These are phyloP conservation scores for Portevinia maculata DNA, from an alignment of 2,888 invertebrate species.

Conservation along the genomic window DNA sequence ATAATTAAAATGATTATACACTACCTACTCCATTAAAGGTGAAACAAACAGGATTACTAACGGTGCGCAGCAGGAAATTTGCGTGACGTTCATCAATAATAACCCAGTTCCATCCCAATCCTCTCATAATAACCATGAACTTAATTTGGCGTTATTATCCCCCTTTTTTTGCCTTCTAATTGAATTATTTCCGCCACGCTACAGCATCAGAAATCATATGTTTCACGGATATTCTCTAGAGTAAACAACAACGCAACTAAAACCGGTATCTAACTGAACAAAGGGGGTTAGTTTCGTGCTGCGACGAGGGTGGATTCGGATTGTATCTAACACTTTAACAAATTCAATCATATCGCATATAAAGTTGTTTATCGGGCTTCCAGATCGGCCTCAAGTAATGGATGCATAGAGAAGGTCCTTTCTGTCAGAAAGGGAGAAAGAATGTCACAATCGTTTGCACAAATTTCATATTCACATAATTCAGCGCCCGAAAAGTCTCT, in stretches of 20 bases:
- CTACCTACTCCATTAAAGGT: constrained; percentile 45
- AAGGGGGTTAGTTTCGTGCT: constrained; percentile 25
- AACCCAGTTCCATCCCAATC: no score
- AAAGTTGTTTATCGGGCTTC: constrained; percentile 64
- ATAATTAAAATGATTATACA: constrained; percentile 73
- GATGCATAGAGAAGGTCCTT: constrained; percentile 37
- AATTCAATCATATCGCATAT: constrained; percentile 74
- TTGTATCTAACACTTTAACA: constrained; percentile 62
- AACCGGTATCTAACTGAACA: not conserved
- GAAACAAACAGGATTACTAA: constrained; percentile 65
- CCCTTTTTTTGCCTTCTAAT: constrained; percentile 52
- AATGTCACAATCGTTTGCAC: constrained; percentile 66
- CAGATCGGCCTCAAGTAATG: constrained; percentile 59
- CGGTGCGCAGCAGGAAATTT: constrained; percentile 35
- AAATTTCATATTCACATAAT: constrained; percentile 34
- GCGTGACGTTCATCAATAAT: constrained; percentile 58
- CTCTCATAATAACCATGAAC: constrained; percentile 40
- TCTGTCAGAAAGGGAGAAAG: not conserved
- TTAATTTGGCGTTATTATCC: constrained; percentile 73
- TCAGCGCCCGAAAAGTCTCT: constrained; percentile 49
- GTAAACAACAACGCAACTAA: constrained; percentile 30
- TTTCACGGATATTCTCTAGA: constrained; percentile 58
- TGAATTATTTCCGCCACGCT: constrained; percentile 66
- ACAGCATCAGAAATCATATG: constrained; percentile 73
- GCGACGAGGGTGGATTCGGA: constrained; percentile 43